Evolutionary conservation across 2,888 invertebrate species (phyloP), one percentile per base, ranked within the genome.

Genomic region (Polydrusus cervinus): DNA sequence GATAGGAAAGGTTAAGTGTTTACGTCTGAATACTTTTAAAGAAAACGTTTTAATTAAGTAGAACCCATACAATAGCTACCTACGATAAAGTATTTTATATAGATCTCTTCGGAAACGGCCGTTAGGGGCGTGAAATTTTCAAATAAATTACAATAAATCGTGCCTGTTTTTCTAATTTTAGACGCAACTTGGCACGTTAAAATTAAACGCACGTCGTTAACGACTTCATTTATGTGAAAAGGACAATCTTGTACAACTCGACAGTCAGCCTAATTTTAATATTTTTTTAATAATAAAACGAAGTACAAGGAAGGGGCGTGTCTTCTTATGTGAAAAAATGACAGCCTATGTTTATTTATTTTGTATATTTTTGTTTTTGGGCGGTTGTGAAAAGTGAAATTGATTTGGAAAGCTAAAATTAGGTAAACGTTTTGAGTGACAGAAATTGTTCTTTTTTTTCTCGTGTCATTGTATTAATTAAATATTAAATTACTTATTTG

Each of bases 201-300:
- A 72, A 70, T 70, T 71, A 71, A 78, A 51, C 55, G 69, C 45
- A 67, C 49, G 72, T 77, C 77, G 71, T 73, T 78, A 78, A 76
- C 66, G 74, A 71, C 62, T 78, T 74, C 75, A 78, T 77, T 77
- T 77, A 66, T 65, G 71, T 77, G 75, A 71, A 74, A 76, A 76
- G 71, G 74, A 67, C 74, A 78, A 76, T 74, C 71, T 74, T 73
- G 75, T 77, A 74, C 69, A 62, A 43, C 71, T 69, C 71, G 68
- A 71, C 72, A 62, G 49, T 61, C 67, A 47, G 40, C 40, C 72
- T 75, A 74, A 76, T 78, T 78, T 78, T 71, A 55, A 76, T 77
- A 77, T 78, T 74, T 74, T 76, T 78, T 76, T 74, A 71, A 67
- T 75, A 73, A 75, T 75, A 72, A 78, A 78, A 72, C 66, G 62